A percentile compares a stretch with the other conserved stretches of the same genome.
Conservation (phyloP, 2,113 vertebrate genomes). For the Nematolebias whitei region DNA sequence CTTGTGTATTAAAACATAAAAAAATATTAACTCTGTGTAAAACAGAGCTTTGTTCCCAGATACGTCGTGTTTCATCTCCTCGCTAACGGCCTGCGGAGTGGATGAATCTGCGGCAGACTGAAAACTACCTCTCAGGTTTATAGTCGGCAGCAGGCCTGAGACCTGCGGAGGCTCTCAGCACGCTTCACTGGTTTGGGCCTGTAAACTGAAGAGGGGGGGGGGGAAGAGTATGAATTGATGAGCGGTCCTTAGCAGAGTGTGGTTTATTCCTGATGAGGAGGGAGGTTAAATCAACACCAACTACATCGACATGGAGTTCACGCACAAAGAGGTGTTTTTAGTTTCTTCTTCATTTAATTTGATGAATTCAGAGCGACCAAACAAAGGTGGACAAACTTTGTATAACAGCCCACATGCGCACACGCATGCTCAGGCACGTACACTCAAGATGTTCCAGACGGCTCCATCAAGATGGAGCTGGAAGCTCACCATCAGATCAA, state of each 20-base stretch:
- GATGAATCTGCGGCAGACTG: constrained; percentile 25
- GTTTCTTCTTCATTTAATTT: constrained; percentile 24
- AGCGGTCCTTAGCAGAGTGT: constrained; percentile 27
- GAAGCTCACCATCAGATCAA: constrained; percentile 24
- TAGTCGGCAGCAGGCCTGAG: constrained; percentile 24
- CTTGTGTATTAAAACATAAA: constrained; percentile 29
- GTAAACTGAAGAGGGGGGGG: constrained; percentile 46
- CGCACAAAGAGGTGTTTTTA: constrained; percentile 43
- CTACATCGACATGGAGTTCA: constrained; percentile 28
- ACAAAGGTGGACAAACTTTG: constrained; percentile 5
- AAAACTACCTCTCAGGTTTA: constrained; percentile 55
- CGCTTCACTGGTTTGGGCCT: background rate
- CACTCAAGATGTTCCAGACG: constrained; percentile 10
- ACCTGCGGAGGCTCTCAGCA: constrained; percentile 33
- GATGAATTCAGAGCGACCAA: constrained; percentile 22
- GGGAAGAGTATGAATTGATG: constrained; percentile 24
- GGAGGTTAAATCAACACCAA: constrained; percentile 13
- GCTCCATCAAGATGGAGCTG: constrained; percentile 25
- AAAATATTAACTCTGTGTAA: constrained; percentile 10
- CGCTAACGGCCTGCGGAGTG: constrained; percentile 23
- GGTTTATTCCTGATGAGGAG: constrained; percentile 32
- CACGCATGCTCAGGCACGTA: constrained; percentile 11
- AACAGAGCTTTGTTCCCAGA: background rate
- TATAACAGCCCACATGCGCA: constrained; percentile 10
- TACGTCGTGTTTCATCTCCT: constrained; percentile 37